Evolutionary conservation across 2,888 invertebrate genomes (phyloP).

Genomic region (Entomobrya multifasciata): DNA sequence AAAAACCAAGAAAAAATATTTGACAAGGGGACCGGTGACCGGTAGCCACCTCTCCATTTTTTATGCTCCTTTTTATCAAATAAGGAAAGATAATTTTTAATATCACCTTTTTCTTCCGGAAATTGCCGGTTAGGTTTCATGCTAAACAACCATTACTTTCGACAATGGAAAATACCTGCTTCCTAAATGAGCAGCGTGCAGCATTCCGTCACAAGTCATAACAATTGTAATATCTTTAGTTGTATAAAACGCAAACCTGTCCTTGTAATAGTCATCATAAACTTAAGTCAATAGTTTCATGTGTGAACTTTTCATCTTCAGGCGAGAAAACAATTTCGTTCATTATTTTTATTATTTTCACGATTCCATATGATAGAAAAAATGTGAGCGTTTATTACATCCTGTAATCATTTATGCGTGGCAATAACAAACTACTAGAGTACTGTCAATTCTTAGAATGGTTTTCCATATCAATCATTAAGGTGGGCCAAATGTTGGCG

Average conservation of each 20-base stretch:
- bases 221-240: background rate
- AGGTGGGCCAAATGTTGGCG: too few species aligned
- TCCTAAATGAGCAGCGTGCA: conserved; percentile 61
- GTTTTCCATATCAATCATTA: too few species aligned
- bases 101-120: conserved; percentile 74
- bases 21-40: conserved; percentile 70
- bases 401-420: conserved; percentile 37
- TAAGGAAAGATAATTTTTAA: conserved; percentile 73
- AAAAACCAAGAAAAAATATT: conserved; percentile 58
- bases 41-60: conserved; percentile 66
- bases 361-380: background rate
- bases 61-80: conserved; percentile 71
- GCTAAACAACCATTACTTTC: conserved; percentile 68
- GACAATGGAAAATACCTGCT: conserved; percentile 62
- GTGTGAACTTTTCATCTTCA: conserved; percentile 33
- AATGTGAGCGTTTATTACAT: conserved; percentile 29
- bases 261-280: background rate
- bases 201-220: conserved; percentile 39
- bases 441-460: too few species aligned
- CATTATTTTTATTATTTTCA: conserved; percentile 16
- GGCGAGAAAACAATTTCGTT: conserved; percentile 54
- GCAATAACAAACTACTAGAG: too few species aligned
- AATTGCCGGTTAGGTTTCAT: conserved; percentile 72
- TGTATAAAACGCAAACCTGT: background rate
- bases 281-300: background rate